Conservation (phyloP, 2,113 vertebrate species). For the Bothrops jararaca region DNA sequence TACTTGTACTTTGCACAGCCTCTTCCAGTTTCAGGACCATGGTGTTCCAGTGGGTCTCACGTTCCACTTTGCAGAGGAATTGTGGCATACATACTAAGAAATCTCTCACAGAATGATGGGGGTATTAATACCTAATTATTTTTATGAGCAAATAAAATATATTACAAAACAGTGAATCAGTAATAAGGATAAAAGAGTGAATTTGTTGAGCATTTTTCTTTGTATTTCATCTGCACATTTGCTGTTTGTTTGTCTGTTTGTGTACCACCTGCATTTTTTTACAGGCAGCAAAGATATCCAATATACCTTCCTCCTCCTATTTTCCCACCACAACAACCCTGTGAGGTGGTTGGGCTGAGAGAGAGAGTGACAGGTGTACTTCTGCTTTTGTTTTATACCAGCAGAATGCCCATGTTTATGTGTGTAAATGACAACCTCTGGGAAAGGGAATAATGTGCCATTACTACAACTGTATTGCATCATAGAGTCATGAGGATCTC, state of each 20-base stretch:
- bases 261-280: not conserved
- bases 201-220: not conserved
- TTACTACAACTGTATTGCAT: not conserved
- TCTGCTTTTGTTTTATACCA: not conserved
- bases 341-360: not conserved
- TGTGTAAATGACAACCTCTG: not conserved
- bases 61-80: not conserved
- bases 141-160: not conserved
- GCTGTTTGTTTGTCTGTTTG: not conserved
- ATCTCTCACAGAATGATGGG: not conserved
- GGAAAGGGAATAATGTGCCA: not conserved
- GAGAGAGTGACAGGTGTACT: not conserved
- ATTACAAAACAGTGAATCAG: not conserved
- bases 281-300: not conserved
- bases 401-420: not conserved
- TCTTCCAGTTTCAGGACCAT: not conserved
- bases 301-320: not conserved
- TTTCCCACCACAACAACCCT: not conserved
- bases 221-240: not conserved
- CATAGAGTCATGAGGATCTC: not conserved
- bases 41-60: not conserved
- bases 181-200: not conserved
- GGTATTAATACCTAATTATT: not conserved
- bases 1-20: not conserved
- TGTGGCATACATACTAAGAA: not conserved